A percentile compares a stretch with the other conserved stretches of the same genome.
phyloP scores from a whole-genome alignment of 1,140 invertebrate species.

The Bombus confusus region DNA sequence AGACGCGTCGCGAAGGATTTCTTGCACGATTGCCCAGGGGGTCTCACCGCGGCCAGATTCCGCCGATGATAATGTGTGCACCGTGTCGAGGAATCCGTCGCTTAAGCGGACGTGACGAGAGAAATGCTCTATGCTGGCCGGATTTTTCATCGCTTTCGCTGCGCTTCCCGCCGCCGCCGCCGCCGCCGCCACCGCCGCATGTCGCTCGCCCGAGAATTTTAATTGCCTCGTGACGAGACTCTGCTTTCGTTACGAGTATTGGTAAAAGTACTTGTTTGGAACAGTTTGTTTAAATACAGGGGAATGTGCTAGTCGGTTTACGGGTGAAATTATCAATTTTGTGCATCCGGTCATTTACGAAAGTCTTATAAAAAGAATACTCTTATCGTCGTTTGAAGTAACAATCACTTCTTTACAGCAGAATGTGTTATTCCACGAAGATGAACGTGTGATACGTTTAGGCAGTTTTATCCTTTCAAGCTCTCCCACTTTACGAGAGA shows the following conservation, averaged over 20 bases:
- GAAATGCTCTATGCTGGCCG: background rate
- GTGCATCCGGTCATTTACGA: too few relatives aligned
- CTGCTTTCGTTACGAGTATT: too few relatives aligned
- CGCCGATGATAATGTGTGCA: slow-evolving; percentile 37
- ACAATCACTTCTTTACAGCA: too few relatives aligned
- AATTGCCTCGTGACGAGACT: background rate
- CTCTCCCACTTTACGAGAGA: too few relatives aligned
- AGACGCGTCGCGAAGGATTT: slow-evolving; percentile 41
- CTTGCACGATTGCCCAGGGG: slow-evolving; percentile 24
- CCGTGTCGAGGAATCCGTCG: slow-evolving; percentile 40
- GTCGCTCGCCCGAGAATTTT: background rate
- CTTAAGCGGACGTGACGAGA: slow-evolving; percentile 11
- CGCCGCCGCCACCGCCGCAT: background rate
- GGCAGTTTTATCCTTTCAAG: too few relatives aligned
- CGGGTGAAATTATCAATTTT: too few relatives aligned
- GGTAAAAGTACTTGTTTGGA: background rate
- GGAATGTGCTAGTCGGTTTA: too few relatives aligned
- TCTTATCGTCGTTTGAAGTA: too few relatives aligned
- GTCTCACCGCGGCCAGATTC: slow-evolving; percentile 30
- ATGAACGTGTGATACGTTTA: background rate
- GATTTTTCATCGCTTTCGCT: background rate
- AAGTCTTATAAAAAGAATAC: too few relatives aligned
- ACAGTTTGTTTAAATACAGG: background rate
- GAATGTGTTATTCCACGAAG: background rate
- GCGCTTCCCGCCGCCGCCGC: background rate